A percentile compares a stretch with the other conserved stretches of the same genome.
phyloP scores from a whole-genome alignment of 2,797 vertebrate genomes.

The Antrozous pallidus region DNA sequence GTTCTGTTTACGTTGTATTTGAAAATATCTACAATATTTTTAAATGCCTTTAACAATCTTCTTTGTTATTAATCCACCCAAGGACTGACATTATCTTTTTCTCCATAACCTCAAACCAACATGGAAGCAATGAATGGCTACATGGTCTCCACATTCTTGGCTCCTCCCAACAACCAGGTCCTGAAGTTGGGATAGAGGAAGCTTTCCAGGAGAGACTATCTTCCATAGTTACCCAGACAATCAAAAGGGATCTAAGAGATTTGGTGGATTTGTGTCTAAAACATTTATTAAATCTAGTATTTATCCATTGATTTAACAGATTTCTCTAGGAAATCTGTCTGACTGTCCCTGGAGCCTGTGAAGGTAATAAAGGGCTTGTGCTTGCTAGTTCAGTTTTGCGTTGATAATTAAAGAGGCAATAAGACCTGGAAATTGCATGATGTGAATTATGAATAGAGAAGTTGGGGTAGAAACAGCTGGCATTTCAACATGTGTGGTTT shows the following conservation, averaged over 20 bases:
- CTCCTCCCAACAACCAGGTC: background rate
- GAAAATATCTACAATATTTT: background rate
- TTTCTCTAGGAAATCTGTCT: background rate
- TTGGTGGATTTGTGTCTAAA: background rate
- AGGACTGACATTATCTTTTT: background rate
- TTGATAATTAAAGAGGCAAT: background rate
- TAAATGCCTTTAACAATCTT: background rate
- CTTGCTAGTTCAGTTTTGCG: background rate
- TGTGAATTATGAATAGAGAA: background rate
- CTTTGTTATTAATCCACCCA: background rate
- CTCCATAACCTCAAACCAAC: background rate
- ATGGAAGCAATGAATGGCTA: background rate
- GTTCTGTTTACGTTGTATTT: background rate
- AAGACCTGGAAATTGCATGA: background rate
- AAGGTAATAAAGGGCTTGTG: background rate
- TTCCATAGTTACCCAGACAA: background rate
- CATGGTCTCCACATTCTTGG: background rate
- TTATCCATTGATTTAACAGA: background rate
- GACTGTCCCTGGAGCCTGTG: background rate
- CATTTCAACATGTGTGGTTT: background rate
- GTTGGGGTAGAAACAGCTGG: background rate
- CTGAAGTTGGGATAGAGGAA: background rate
- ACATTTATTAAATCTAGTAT: background rate
- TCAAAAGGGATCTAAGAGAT: background rate
- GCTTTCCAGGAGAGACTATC: background rate